Conservation (phyloP, 2,797 vertebrate species). For the Arrhamphus sclerolepis region DNA sequence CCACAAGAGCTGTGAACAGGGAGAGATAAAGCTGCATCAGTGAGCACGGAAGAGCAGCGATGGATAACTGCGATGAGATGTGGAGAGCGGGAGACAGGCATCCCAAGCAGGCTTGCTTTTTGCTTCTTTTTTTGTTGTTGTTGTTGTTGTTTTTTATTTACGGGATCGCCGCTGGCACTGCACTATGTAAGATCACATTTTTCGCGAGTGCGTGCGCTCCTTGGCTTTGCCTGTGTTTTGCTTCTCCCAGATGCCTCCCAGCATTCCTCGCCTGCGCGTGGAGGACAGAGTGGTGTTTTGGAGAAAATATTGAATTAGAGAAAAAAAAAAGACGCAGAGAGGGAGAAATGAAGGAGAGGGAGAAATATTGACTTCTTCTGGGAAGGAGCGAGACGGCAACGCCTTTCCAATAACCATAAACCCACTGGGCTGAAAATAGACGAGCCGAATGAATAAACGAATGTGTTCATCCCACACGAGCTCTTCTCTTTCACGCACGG, state of each 20-base stretch:
- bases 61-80: slow-evolving; percentile 38
- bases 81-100: slow-evolving; percentile 31
- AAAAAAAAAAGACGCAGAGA: slow-evolving; percentile 60
- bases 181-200: slow-evolving; percentile 42
- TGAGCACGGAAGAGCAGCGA: slow-evolving; percentile 24
- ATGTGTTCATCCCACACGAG: slow-evolving; percentile 81
- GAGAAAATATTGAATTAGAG: slow-evolving; percentile 77
- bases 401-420: slow-evolving; percentile 88
- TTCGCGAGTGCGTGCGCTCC: neutral
- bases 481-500: slow-evolving; percentile 71
- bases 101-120: slow-evolving; percentile 6
- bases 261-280: slow-evolving; percentile 61
- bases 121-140: no score
- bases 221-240: slow-evolving; percentile 26
- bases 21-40: slow-evolving; percentile 59
- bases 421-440: slow-evolving; percentile 84
- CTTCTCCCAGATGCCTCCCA: slow-evolving; percentile 60
- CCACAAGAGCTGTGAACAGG: slow-evolving; percentile 52
- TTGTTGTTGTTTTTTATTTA: slow-evolving; percentile 46
- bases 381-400: slow-evolving; percentile 83
- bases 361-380: slow-evolving; percentile 88
- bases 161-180: slow-evolving; percentile 49
- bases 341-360: slow-evolving; percentile 77
- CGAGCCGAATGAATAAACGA: slow-evolving; percentile 75
- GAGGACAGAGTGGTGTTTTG: slow-evolving; percentile 57